Evolutionary conservation across 1,140 invertebrate genomes (phyloP).

Genomic region (Bombus balteatus): DNA sequence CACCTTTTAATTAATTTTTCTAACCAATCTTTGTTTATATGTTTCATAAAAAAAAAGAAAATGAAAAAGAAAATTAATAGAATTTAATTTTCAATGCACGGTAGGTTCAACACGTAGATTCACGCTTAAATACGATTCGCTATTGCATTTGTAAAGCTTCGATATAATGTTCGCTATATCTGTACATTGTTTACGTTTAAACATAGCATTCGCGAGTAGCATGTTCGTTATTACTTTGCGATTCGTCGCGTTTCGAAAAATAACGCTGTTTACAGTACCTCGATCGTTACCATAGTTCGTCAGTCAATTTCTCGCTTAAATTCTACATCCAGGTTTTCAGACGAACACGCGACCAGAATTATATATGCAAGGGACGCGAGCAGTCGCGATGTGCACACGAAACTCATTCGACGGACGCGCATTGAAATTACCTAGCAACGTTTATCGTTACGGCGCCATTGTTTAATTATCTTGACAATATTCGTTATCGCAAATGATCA

Average conservation of each 20-base stretch:
- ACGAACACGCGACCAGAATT: background rate
- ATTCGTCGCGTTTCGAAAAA: background rate
- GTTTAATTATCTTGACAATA: slow-evolving; percentile 63
- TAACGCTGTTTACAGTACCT: background rate
- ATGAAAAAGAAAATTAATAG: background rate
- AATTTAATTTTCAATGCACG: slow-evolving; percentile 56
- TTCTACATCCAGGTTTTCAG: background rate
- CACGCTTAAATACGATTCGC: slow-evolving; percentile 74
- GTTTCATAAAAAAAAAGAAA: background rate
- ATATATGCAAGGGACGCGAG: background rate
- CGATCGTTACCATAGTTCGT: background rate
- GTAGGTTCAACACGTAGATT: slow-evolving; percentile 63
- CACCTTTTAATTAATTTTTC: no score
- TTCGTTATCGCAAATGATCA: slow-evolving; percentile 41
- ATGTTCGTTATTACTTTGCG: background rate
- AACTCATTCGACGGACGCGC: background rate
- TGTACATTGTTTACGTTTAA: background rate
- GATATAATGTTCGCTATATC: slow-evolving; percentile 51
- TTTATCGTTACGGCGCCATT: slow-evolving; percentile 48
- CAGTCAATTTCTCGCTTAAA: background rate
- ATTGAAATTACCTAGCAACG: slow-evolving; percentile 24
- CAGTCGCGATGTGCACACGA: background rate
- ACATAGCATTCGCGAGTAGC: no score
- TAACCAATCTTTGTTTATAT: no score
- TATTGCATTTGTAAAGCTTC: slow-evolving; percentile 58